A percentile compares a stretch with the other conserved stretches of the same genome.
Evolutionary conservation across 2,113 vertebrate species (phyloP).

Genomic region (Ciconia stormi): DNA sequence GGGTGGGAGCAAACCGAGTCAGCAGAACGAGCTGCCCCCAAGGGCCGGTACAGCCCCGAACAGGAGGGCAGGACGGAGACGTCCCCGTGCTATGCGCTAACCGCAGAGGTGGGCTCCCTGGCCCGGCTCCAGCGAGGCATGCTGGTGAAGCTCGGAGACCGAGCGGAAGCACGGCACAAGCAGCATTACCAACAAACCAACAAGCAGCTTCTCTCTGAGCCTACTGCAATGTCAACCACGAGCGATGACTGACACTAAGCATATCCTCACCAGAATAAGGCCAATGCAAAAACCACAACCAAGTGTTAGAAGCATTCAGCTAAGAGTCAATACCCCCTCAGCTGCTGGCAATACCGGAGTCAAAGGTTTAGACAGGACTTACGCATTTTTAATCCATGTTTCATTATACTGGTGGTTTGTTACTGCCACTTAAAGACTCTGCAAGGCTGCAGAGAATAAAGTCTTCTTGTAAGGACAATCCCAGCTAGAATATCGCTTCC

Average conservation of each 20-base stretch:
- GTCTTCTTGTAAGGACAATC: background rate
- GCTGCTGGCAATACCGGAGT: background rate
- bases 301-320: background rate
- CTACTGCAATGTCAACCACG: fast-evolving
- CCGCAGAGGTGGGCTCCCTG: background rate
- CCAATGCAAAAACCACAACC: background rate
- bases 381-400: background rate
- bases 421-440: no score
- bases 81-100: fast-evolving
- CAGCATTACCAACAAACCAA: background rate
- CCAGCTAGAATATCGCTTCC: background rate
- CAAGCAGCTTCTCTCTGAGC: background rate
- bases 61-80: background rate
- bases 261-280: background rate
- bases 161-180: background rate
- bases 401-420: background rate
- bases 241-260: background rate
- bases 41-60: background rate
- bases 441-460: background rate
- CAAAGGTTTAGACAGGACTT: background rate
- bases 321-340: background rate
- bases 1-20: fast-evolving
- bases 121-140: background rate
- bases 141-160: fast-evolving
- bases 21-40: background rate